These are phyloP conservation scores for Choristoneura fumiferana DNA, from an alignment of 1,140 invertebrate species.

Conservation along the genomic window DNA sequence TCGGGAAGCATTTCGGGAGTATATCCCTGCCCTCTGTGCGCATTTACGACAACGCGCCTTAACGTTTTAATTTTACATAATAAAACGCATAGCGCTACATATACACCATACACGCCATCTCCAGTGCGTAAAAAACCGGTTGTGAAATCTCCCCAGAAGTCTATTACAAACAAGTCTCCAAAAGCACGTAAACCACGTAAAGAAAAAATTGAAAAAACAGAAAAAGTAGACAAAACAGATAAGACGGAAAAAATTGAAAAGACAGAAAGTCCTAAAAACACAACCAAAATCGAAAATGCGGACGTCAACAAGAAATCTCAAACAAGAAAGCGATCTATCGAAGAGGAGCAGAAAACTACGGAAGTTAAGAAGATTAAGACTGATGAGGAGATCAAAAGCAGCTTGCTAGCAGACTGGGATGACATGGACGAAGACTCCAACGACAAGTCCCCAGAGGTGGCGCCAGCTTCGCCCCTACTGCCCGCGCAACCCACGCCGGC, in stretches of 20 bases:
- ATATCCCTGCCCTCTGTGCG: conserved; percentile 83
- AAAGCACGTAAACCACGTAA: conserved; percentile 50
- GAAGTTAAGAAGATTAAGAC: conserved; percentile 68
- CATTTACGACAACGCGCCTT: conserved; percentile 81
- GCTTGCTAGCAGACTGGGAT: conserved; percentile 75
- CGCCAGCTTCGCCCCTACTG: conserved; percentile 47
- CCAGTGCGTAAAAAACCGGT: conserved; percentile 56
- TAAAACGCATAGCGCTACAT: conserved; percentile 79
- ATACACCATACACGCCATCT: conserved; percentile 67
- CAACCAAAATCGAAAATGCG: conserved; percentile 13
- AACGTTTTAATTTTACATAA: conserved; percentile 86
- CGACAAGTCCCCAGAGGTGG: conserved; percentile 52
- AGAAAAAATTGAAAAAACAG: conserved; percentile 48
- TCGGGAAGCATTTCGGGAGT: conserved; percentile 52
- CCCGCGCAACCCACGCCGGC: conserved; percentile 29
- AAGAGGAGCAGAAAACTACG: conserved; percentile 33
- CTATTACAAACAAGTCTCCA: conserved; percentile 50
- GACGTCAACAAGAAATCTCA: conserved; percentile 35
- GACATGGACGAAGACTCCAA: conserved; percentile 68
- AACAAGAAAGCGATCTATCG: conserved; percentile 47
- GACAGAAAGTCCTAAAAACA: conserved; percentile 30
- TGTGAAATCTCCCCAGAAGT: conserved; percentile 40
- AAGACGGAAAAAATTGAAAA: conserved; percentile 34
- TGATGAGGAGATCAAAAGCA: conserved; percentile 75
- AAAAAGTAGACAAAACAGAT: conserved; percentile 9